These are phyloP conservation scores for Lepidurus arcticus DNA, from an alignment of 1,140 invertebrate genomes.

Conservation along the genomic window DNA sequence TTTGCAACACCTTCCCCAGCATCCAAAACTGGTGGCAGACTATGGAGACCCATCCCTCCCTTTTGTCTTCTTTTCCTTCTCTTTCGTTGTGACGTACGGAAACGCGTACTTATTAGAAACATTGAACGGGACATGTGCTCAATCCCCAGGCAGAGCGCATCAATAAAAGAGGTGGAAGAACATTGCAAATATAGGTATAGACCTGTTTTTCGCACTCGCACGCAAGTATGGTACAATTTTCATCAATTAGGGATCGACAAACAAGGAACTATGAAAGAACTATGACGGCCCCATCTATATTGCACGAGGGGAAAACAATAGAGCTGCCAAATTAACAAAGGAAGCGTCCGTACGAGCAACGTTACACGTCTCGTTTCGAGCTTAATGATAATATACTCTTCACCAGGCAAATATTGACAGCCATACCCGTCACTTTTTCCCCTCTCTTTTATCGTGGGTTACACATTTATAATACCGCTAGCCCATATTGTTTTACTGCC, in stretches of 20 bases:
- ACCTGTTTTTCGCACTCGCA: too few relatives aligned
- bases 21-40: not conserved
- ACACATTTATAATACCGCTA: too few relatives aligned
- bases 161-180: too few relatives aligned
- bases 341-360: not conserved
- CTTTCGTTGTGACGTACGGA: too few relatives aligned
- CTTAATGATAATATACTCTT: conserved; percentile 16
- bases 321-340: not conserved
- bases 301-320: conserved; percentile 15
- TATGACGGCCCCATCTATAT: not conserved
- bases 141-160: too few relatives aligned
- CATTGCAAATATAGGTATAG: too few relatives aligned
- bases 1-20: not conserved
- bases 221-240: not conserved
- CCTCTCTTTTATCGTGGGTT: not conserved
- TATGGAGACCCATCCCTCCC: not conserved
- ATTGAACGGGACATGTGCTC: too few relatives aligned
- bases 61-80: too few relatives aligned
- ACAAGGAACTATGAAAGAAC: not conserved
- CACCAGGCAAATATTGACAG: not conserved
- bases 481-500: too few relatives aligned
- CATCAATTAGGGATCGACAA: not conserved
- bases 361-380: not conserved
- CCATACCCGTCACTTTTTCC: not conserved
- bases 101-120: too few relatives aligned